Base-by-base conservation (phyloP, 2,888 invertebrate species). In the Panzeria rudis region DNA sequence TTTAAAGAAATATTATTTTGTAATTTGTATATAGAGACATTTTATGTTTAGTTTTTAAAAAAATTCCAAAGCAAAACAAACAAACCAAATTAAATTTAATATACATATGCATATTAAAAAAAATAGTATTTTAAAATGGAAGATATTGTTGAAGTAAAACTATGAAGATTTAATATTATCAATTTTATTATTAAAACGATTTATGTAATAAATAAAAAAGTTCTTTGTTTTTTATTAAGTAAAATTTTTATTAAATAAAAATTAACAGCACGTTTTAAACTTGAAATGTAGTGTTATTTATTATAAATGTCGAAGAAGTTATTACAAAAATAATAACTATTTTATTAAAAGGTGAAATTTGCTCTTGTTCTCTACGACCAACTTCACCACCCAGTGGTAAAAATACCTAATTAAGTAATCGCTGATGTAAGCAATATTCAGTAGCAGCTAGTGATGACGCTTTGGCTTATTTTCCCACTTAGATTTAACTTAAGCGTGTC, bases 201-300 rank as follows among this genome's bases (percentile, higher is more conserved):
- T 81, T 77, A 81, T 64, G 20, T 38, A 75, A 79, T 56, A 71
- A 84, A 84, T 71, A 56, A 32, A 68, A 66, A 50, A 56, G 25
- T 56, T 11, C 3, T 62, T 77, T 78, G 61, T 78, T 84, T 84
- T 44, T 72, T 62, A 64, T 61, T 66, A 73, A 77, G 62, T 25
- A 69, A 71, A 79, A 85, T 82, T 85, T 85, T 85, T 85, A 85
- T 82, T 20, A 75, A 85, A 85, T 85, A 85, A 85, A 85, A 85
- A 82, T 85, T 29, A 77, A 79, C 25, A 79, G 59, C 9, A 69
- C 8, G 77, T 78, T 85, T 59, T 71, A 85, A 85, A 79, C 69
- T 64, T 17, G 7, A 69, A 81, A 29, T 25, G 1, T 13, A 1
- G 20, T 20, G 54, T 25, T 54, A 20, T 13, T 54, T 54, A 3